Base-by-base conservation (phyloP, 2,888 invertebrate genomes). In the Dicranocentrus wangi region DNA sequence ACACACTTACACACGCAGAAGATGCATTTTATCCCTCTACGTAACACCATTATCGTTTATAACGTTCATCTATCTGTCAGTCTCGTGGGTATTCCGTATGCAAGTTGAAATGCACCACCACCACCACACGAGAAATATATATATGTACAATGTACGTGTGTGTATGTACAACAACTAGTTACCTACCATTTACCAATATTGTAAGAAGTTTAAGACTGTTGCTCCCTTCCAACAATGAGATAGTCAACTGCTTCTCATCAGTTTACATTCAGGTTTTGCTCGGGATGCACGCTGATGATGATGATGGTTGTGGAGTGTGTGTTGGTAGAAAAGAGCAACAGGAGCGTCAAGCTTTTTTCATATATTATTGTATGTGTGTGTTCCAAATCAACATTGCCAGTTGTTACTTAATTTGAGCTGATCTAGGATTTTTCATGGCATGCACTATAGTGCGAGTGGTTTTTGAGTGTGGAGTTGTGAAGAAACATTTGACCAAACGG, bases 231-330 rank as follows among this genome's bases (percentile, higher is more conserved):
- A 81, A 81, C 81, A 81, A 81, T 81, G 69, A 55, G 55, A 75
- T 63, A 81, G 81, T 81, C 69, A 68, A 75, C 69, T 75, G 81
- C 75, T 81, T 81, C 69, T 51, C 81, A 81, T 81, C 81, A 81
- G 81, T 81, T 81, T 81, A 81, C 60, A 75, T 81, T 81, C 81
- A 81, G 81, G 81, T 75, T 81, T 81, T 81, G 81, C 75, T 81
- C 81, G 63, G 80, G 80, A 80, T 73, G 75, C 81, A 81, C 70
- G 78, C 23, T 71, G 78, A 78, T 71, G 71, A 78, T 71, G 78
- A 63, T 78, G 78, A 69, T 63, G 60, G 60, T 77, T 78, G 71
- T 78, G 21, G 39, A 61, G 58, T 78, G 78, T 53, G 61, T 78
- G 78, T 15, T n/a, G 43, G 58, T 21, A 72, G 27, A 25, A 66